Evolutionary conservation across 2,113 vertebrate genomes (phyloP).

Genomic region (Corythornis vintsioides): DNA sequence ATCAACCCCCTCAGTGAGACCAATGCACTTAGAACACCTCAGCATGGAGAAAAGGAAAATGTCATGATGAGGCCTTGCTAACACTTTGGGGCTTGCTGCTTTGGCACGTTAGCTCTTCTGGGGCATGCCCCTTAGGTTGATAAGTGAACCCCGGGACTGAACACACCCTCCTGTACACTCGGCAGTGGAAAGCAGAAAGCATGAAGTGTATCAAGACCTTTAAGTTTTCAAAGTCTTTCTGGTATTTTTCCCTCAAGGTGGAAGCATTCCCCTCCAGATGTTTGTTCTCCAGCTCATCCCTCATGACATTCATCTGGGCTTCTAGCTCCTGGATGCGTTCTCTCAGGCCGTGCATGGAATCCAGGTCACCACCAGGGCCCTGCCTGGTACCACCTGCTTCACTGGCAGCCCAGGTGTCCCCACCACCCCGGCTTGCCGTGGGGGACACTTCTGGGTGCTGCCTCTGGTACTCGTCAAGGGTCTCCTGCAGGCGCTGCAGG

Average conservation of each 20-base stretch:
- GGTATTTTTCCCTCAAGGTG: conserved; percentile 92
- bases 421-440: fast-evolving
- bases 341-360: conserved; percentile 82
- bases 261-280: conserved; percentile 83
- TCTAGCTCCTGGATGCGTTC: conserved; percentile 92
- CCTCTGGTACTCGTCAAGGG: conserved; percentile 66
- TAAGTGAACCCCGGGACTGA: fast-evolving
- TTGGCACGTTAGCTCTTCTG: background rate
- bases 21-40: conserved; percentile 26
- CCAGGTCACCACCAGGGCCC: conserved; percentile 2
- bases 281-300: conserved; percentile 90
- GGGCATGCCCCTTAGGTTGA: background rate
- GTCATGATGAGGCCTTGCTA: background rate
- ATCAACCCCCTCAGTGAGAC: background rate
- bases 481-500: conserved; percentile 76
- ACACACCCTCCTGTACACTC: background rate
- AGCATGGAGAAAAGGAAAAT: background rate
- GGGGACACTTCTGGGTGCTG: conserved; percentile 7
- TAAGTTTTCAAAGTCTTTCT: conserved; percentile 95
- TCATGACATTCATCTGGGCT: conserved; percentile 90
- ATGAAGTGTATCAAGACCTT: conserved; percentile 82
- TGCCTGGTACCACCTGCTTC: conserved; percentile 24
- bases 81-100: background rate
- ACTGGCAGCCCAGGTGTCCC: background rate
- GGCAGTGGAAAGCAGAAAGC: background rate